Percentiles rank a stretch among this genome's conserved stretches.
Conservation (phyloP, 37 sponge, comb jelly and placozoan genomes). For the Spongilla lacustris region DNA sequence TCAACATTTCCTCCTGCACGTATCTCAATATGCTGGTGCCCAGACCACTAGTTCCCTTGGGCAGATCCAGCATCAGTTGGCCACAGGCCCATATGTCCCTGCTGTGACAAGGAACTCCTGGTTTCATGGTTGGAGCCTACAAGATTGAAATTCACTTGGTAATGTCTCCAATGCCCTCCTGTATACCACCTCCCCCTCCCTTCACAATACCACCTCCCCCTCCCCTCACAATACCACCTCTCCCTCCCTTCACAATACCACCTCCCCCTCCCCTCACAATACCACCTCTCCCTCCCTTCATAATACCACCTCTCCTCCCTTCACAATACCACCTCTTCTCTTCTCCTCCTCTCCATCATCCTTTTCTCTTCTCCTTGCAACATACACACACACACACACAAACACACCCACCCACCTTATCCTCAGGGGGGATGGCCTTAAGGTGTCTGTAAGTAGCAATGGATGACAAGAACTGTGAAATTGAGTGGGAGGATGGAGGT, state of each 20-base stretch:
- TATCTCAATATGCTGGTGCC: constrained; percentile 16
- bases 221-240: too few species aligned
- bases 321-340: background rate
- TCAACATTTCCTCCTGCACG: constrained; percentile 41
- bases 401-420: constrained; percentile 50
- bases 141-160: background rate
- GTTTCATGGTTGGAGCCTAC: background rate
- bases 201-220: background rate
- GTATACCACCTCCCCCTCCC: background rate
- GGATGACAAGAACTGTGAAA: constrained; percentile 45
- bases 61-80: constrained; percentile 41
- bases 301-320: background rate
- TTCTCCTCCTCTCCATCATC: background rate
- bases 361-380: background rate
- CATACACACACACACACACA: constrained; percentile 7
- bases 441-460: constrained; percentile 26
- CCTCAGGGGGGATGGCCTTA: constrained; percentile 71
- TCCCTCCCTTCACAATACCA: too few species aligned
- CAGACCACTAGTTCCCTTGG: constrained; percentile 33
- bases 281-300: background rate
- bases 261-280: too few species aligned
- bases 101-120: constrained; percentile 26
- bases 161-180: background rate
- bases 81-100: constrained; percentile 75
- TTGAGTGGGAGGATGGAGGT: too few species aligned